phyloP scores from a whole-genome alignment of 2,113 vertebrate species.

The Sylvia atricapilla region DNA sequence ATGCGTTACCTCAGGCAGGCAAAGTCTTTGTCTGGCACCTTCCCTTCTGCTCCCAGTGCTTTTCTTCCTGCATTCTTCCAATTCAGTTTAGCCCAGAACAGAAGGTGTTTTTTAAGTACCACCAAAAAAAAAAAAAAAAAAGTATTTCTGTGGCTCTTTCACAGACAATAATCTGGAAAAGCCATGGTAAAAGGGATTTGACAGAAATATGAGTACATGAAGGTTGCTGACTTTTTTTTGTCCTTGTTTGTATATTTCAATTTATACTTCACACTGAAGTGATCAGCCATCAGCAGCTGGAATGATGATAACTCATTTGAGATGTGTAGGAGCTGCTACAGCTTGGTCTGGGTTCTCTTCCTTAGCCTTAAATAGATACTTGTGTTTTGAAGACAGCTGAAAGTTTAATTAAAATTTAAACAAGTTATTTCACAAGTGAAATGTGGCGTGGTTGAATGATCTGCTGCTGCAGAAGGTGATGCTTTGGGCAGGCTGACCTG shows the following conservation, averaged over 20 bases:
- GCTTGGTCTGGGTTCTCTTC: background rate
- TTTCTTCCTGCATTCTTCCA: background rate
- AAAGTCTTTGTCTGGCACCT: background rate
- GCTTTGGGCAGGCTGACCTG: too few species aligned
- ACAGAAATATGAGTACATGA: background rate
- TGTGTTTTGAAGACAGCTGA: background rate
- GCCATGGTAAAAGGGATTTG: background rate
- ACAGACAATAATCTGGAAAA: background rate
- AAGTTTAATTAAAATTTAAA: background rate
- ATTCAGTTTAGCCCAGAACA: background rate
- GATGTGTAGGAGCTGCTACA: background rate
- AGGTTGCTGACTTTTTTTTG: background rate
- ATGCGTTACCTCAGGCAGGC: background rate
- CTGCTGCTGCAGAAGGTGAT: background rate
- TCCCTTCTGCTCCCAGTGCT: background rate
- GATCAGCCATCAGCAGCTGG: background rate
- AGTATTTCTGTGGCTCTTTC: background rate
- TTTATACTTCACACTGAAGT: background rate
- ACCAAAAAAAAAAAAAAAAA: background rate
- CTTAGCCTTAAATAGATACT: background rate
- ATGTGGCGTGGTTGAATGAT: accelerated
- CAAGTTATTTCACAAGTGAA: background rate
- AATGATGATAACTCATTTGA: background rate
- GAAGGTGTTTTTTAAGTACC: background rate
- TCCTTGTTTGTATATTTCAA: background rate